These are phyloP conservation scores for Aphidoletes aphidimyza DNA, from an alignment of 2,888 invertebrate genomes.

Conservation along the genomic window DNA sequence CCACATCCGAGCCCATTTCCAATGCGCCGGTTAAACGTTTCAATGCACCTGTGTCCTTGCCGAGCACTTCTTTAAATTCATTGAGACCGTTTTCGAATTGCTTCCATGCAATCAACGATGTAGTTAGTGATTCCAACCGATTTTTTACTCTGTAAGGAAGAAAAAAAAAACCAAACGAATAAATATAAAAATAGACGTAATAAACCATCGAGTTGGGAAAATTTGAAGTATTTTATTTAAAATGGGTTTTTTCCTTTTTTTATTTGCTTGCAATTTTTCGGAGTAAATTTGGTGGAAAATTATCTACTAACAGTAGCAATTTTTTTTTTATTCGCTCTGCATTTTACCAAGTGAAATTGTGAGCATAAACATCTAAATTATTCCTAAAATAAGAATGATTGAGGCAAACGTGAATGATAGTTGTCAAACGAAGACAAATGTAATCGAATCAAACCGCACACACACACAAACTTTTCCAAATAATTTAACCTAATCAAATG, in stretches of 20 bases:
- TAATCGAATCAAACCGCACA: constrained; percentile 35
- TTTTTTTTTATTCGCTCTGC: too few relatives aligned
- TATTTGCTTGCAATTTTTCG: background rate
- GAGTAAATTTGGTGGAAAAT: constrained; percentile 48
- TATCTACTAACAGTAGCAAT: too few relatives aligned
- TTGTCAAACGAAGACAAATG: constrained; percentile 43
- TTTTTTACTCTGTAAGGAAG: constrained; percentile 72
- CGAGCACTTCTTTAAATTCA: constrained; percentile 79
- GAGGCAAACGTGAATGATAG: constrained; percentile 33
- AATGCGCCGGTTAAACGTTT: constrained; percentile 66
- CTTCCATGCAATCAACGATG: constrained; percentile 78
- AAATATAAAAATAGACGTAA: background rate
- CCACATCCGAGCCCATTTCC: constrained; percentile 45
- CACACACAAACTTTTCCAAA: constrained; percentile 35
- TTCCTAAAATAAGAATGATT: constrained; percentile 32
- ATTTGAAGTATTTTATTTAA: background rate
- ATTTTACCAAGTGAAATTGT: background rate
- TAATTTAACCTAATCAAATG: constrained; percentile 55
- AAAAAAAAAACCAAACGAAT: background rate
- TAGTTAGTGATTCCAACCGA: constrained; percentile 77
- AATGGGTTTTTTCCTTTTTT: background rate
- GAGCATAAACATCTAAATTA: constrained; percentile 15
- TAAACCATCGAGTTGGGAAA: background rate
- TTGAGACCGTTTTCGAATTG: constrained; percentile 81
- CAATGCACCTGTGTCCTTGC: constrained; percentile 72